Conservation (phyloP, 30 jellyfish, hydroid and myxozoan species). For the Aurelia aurita complex sp. Pacific region DNA sequence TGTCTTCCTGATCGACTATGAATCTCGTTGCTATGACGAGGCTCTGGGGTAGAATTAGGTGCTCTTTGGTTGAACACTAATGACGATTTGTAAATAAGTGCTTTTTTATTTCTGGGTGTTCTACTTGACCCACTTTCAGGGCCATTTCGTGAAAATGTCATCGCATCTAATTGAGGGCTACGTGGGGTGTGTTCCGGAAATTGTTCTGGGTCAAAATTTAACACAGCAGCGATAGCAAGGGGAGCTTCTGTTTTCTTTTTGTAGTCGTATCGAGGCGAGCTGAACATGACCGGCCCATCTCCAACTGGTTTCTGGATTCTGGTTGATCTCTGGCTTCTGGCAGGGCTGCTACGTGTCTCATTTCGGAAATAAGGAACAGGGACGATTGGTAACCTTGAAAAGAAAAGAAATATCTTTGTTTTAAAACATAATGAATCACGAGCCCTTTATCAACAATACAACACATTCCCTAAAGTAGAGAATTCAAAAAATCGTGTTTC, state of each 20-base stretch:
- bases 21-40: slow-evolving; percentile 39
- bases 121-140: background rate
- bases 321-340: background rate
- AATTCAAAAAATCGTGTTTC: too few relatives aligned
- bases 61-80: slow-evolving; percentile 53
- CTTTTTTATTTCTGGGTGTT: slow-evolving; percentile 11
- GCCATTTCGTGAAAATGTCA: background rate
- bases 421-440: background rate
- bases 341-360: slow-evolving; percentile 50
- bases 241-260: background rate
- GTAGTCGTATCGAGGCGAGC: slow-evolving; percentile 34
- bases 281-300: slow-evolving; percentile 69
- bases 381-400: slow-evolving; percentile 54
- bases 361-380: slow-evolving; percentile 62
- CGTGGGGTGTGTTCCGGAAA: slow-evolving; percentile 53
- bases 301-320: background rate
- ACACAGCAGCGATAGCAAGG: slow-evolving; percentile 30
- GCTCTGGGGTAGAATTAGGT: slow-evolving; percentile 66
- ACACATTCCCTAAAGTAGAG: too few relatives aligned
- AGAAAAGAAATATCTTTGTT: background rate
- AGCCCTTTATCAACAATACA: background rate
- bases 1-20: slow-evolving; percentile 22
- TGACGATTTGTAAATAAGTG: slow-evolving; percentile 25
- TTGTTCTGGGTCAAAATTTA: slow-evolving; percentile 57
- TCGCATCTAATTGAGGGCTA: slow-evolving; percentile 21